Evolutionary conservation across 1,140 invertebrate genomes (phyloP).

Genomic region (Procambarus virginalis): DNA sequence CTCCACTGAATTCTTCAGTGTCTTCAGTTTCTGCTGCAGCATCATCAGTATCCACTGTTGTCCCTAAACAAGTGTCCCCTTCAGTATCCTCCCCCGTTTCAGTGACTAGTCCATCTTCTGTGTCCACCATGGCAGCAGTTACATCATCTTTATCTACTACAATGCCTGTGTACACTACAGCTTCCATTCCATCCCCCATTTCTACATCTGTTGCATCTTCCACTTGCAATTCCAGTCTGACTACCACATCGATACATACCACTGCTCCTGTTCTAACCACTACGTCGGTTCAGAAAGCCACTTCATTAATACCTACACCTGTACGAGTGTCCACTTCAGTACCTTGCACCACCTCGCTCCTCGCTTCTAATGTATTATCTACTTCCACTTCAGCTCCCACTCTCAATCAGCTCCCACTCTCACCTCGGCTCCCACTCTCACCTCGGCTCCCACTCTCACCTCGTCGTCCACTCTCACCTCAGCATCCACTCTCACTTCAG

Average conservation of each 20-base stretch:
- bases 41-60: neutral
- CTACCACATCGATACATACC: constrained; percentile 2
- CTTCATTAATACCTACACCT: neutral
- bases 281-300: neutral
- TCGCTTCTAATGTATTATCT: neutral
- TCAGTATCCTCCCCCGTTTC: constrained; percentile 1
- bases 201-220: constrained; percentile 3
- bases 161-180: constrained; percentile 7
- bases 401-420: too few species aligned
- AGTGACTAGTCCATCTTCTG: constrained; percentile 9
- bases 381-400: neutral
- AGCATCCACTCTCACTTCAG: too few species aligned
- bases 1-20: neutral
- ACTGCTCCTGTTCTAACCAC: neutral
- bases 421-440: too few species aligned
- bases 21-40: neutral
- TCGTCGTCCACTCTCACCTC: too few species aligned
- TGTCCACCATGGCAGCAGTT: neutral
- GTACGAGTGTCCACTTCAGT: neutral
- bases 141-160: constrained; percentile 6
- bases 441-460: too few species aligned
- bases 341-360: neutral
- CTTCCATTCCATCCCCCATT: constrained; percentile 7
- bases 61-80: neutral
- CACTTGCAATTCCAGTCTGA: neutral